phyloP scores from a whole-genome alignment of 2,888 invertebrate species.

The Nesidiocoris tenuis region DNA sequence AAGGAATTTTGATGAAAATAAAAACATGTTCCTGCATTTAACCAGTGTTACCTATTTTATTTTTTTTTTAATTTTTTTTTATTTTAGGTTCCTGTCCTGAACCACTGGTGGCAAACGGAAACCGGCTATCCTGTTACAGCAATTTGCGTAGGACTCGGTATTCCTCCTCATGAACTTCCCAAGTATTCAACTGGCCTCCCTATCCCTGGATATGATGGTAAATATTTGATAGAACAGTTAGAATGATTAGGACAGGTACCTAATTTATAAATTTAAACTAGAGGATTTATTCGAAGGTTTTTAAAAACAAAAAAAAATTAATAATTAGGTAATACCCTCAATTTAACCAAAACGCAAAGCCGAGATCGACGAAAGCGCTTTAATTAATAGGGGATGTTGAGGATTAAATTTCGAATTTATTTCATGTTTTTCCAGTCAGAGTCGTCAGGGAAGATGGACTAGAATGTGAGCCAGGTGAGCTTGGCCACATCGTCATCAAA shows the following conservation, averaged over 20 bases:
- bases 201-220: constrained; percentile 84
- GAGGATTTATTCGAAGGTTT: neutral
- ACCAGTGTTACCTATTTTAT: no score
- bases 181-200: constrained; percentile 80
- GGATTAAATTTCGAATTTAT: no score
- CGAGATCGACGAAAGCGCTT: no score
- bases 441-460: constrained; percentile 68
- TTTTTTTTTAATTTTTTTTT: no score
- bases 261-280: no score
- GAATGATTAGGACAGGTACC: no score
- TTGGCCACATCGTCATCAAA: constrained; percentile 80
- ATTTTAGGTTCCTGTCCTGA: constrained; percentile 73
- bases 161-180: constrained; percentile 63
- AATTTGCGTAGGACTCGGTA: constrained; percentile 74
- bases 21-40: no score
- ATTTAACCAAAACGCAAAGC: no score
- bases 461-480: constrained; percentile 67
- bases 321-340: no score
- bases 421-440: constrained; percentile 65
- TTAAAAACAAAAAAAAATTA: neutral
- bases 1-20: no score
- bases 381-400: no score
- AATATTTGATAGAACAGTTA: no score
- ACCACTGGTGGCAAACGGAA: constrained; percentile 98
- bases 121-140: constrained; percentile 88